phyloP scores from a whole-genome alignment of 2,797 vertebrate genomes.

The Hemibagrus guttatus region DNA sequence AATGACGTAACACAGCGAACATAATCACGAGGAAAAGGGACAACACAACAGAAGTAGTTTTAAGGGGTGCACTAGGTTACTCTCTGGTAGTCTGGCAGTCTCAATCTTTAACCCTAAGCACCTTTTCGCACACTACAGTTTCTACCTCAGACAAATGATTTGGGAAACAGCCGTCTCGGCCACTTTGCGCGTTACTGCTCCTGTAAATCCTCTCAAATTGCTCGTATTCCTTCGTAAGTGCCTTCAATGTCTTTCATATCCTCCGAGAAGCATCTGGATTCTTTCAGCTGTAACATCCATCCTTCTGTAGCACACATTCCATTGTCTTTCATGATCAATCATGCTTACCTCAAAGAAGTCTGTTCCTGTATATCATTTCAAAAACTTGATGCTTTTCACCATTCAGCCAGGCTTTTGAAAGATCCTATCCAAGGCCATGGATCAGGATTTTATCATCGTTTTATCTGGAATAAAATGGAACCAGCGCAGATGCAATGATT shows the following conservation, averaged over 20 bases:
- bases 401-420: neutral
- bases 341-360: neutral
- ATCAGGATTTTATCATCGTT: too few relatives aligned
- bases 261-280: conserved; percentile 16
- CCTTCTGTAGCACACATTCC: neutral
- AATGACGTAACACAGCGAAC: too few relatives aligned
- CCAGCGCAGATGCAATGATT: neutral
- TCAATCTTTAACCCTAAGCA: too few relatives aligned
- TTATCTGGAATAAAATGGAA: neutral
- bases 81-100: too few relatives aligned
- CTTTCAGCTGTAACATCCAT: neutral
- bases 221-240: neutral
- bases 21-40: too few relatives aligned
- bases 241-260: neutral
- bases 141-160: neutral
- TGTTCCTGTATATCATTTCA: neutral
- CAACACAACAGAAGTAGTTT: too few relatives aligned
- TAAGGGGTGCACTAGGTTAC: too few relatives aligned
- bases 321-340: neutral
- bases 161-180: neutral
- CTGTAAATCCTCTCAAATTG: neutral
- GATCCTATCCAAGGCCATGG: neutral
- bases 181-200: neutral
- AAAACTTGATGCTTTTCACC: neutral
- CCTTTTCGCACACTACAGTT: neutral